Conservation (phyloP, 2,797 vertebrate species). For the Girardinus metallicus region DNA sequence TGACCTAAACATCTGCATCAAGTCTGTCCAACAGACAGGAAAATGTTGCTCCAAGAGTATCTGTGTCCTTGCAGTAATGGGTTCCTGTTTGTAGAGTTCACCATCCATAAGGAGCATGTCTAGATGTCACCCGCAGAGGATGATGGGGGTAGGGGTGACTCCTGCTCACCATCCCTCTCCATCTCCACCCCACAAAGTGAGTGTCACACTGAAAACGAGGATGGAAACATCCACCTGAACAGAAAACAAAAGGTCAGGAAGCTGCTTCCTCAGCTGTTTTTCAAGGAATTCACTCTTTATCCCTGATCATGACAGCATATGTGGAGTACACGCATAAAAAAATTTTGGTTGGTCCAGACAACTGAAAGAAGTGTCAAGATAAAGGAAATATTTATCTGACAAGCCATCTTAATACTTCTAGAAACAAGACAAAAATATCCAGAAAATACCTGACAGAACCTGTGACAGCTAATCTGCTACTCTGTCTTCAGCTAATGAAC, state of each 20-base stretch:
- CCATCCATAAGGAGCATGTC: neutral
- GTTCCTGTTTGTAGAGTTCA: neutral
- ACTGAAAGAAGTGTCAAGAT: neutral
- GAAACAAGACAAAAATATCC: neutral
- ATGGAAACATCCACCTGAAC: neutral
- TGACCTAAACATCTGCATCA: neutral
- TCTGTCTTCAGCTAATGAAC: too few species aligned
- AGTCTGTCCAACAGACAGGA: neutral
- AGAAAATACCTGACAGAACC: neutral
- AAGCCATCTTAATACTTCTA: neutral
- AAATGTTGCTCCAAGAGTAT: neutral
- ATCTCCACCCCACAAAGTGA: neutral
- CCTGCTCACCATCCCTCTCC: slow-evolving; percentile 1
- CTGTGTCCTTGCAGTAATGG: neutral
- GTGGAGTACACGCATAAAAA: neutral
- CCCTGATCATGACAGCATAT: neutral
- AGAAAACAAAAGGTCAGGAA: neutral
- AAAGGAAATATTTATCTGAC: neutral
- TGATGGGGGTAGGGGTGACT: neutral
- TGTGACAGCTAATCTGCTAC: neutral
- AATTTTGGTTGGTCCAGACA: too few species aligned
- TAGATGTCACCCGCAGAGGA: neutral
- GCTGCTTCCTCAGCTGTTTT: neutral
- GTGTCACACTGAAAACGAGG: neutral
- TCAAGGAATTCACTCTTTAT: neutral